phyloP scores from a whole-genome alignment of 2,888 invertebrate species.

The Agriopis marginaria region DNA sequence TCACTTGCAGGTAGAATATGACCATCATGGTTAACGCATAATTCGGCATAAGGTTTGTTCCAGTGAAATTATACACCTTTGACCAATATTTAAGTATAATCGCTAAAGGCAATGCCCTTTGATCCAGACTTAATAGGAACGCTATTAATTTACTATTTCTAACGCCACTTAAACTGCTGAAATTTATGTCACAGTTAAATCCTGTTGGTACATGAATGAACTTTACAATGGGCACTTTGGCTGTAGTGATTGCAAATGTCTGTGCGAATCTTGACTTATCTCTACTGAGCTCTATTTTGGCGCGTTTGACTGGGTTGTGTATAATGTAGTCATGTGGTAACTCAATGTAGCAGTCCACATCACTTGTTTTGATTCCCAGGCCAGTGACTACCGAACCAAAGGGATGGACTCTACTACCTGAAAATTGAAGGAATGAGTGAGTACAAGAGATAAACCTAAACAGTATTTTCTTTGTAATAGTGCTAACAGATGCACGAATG shows the following conservation, averaged over 20 bases:
- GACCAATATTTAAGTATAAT: constrained; percentile 92
- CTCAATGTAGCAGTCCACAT: constrained; percentile 89
- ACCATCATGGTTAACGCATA: constrained; percentile 89
- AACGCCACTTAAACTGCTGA: constrained; percentile 89
- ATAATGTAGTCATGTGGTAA: constrained; percentile 57
- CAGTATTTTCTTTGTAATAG: neutral
- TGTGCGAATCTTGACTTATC: constrained; percentile 74
- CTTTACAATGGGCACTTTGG: constrained; percentile 92
- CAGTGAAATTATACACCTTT: constrained; percentile 86
- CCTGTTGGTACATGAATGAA: constrained; percentile 87
- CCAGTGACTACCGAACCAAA: constrained; percentile 92
- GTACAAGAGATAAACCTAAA: neutral
- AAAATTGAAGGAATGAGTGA: neutral
- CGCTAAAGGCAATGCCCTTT: constrained; percentile 85
- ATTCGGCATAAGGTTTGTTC: constrained; percentile 87
- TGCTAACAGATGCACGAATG: too few species aligned
- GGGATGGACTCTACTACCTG: constrained; percentile 74
- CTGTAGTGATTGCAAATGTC: constrained; percentile 87
- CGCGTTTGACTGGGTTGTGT: constrained; percentile 50
- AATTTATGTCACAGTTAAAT: constrained; percentile 90
- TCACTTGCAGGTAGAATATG: constrained; percentile 90
- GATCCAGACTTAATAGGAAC: constrained; percentile 85
- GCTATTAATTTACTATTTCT: constrained; percentile 89
- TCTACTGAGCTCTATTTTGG: constrained; percentile 69
- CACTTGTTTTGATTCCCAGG: constrained; percentile 89